Evolutionary conservation across 1,140 invertebrate species (phyloP).

Genomic region (Drosophila gunungcola): DNA sequence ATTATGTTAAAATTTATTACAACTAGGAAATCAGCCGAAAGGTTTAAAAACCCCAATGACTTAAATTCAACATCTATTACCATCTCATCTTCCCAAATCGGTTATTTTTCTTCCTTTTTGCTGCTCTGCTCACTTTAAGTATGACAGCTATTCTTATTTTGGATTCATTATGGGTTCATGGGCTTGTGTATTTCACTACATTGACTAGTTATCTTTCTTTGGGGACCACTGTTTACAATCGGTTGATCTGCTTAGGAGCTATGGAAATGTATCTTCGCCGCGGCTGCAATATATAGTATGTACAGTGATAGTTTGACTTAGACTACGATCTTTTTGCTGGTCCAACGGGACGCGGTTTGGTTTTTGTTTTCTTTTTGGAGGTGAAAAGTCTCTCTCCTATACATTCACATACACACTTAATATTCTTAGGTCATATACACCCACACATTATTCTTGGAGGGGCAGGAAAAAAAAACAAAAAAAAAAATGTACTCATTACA

Average conservation of each 20-base stretch:
- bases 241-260: constrained; percentile 56
- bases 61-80: background rate
- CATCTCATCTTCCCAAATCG: background rate
- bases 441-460: background rate
- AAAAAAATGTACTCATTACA: constrained; percentile 11
- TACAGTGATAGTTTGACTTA: constrained; percentile 57
- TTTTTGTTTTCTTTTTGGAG: background rate
- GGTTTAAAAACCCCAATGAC: background rate
- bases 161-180: background rate
- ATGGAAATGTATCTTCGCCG: constrained; percentile 63
- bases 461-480: constrained; percentile 16
- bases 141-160: constrained; percentile 2
- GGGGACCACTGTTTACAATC: constrained; percentile 28
- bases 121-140: background rate
- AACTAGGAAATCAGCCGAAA: no score
- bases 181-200: constrained; percentile 33
- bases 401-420: constrained; percentile 11
- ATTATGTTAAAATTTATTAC: no score
- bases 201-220: constrained; percentile 54
- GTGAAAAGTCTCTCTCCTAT: background rate
- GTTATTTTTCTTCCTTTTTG: background rate
- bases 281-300: constrained; percentile 32
- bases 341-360: constrained; percentile 29
- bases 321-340: constrained; percentile 14
- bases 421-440: constrained; percentile 2